Base-by-base conservation (phyloP, 2,113 vertebrate genomes). In the Pollimyrus isidori region DNA sequence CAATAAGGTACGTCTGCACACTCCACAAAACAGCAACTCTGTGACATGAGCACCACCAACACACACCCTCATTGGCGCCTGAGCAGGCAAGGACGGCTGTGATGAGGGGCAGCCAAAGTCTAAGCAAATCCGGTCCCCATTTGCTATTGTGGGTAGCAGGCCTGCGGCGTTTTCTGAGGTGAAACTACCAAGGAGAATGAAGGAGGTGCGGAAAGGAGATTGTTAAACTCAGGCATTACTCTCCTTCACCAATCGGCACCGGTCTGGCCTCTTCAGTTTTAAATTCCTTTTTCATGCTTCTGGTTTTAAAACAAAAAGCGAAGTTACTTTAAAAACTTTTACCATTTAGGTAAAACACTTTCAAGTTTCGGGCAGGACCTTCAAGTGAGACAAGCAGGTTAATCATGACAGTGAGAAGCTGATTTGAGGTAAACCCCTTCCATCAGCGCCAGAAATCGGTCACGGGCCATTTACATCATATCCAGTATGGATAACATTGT, bases 171-270 rank as follows among this genome's bases (percentile, higher is more conserved):
- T 80, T 80, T 80, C 73, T 19, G 73, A 80, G 73, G 73, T 80
- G 73, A 80, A 84, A n/a, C 46, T 46, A 84, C 45, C 45, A 84
- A 84, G 45, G 90, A 62, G 88, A 90, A 90, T 65, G 35, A 80
- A 42, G 10, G n/a, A 13, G 62, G 10, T 69, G n/a, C 1, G 0
- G n/a, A 69, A 69, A 69, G 35, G 73, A 80, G n/a, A 80, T n/a
- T n/a, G n/a, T n/a, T n/a, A n/a, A n/a, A n/a, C n/a, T n/a, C n/a
- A n/a, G n/a, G n/a, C n/a, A n/a, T n/a, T n/a, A n/a, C n/a, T n/a
- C n/a, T n/a, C n/a, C n/a, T n/a, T n/a, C n/a, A n/a, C n/a, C n/a
- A n/a, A 76, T 76, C 69, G 19, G 69, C 30, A 19, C 26, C 69
- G 39, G 13, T 39, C 69, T 76, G 26, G 30, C 26, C n/a, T 26